These are phyloP conservation scores for Aphis gossypii DNA, from an alignment of 1,140 invertebrate genomes.

Conservation along the genomic window DNA sequence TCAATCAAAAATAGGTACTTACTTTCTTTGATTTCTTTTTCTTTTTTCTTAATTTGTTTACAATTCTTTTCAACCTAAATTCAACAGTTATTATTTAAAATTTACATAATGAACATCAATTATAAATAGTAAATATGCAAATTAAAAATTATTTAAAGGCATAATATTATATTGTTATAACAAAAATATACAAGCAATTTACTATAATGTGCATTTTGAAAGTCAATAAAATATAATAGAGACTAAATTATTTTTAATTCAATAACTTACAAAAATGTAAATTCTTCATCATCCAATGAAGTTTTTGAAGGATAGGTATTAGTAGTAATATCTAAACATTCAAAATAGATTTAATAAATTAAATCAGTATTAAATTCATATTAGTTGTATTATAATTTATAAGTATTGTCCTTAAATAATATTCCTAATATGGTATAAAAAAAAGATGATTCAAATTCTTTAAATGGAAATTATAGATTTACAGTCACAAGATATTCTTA, in stretches of 20 bases:
- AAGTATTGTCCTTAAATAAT: neutral
- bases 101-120: neutral
- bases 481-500: too few relatives aligned
- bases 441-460: neutral
- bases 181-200: neutral
- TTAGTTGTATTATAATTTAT: neutral
- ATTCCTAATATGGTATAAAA: neutral
- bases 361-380: neutral
- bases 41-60: neutral
- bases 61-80: neutral
- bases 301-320: neutral
- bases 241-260: neutral
- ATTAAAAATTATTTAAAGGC: neutral
- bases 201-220: neutral
- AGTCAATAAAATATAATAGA: neutral
- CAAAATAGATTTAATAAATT: neutral
- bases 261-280: conserved; percentile 13
- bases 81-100: neutral
- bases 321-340: neutral
- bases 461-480: neutral
- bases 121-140: neutral
- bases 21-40: neutral
- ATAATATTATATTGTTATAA: neutral
- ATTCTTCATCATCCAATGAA: neutral
- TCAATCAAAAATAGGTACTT: neutral